These are phyloP conservation scores for Kryptolebias ocellatus DNA, from an alignment of 2,797 vertebrate genomes.

Conservation along the genomic window DNA sequence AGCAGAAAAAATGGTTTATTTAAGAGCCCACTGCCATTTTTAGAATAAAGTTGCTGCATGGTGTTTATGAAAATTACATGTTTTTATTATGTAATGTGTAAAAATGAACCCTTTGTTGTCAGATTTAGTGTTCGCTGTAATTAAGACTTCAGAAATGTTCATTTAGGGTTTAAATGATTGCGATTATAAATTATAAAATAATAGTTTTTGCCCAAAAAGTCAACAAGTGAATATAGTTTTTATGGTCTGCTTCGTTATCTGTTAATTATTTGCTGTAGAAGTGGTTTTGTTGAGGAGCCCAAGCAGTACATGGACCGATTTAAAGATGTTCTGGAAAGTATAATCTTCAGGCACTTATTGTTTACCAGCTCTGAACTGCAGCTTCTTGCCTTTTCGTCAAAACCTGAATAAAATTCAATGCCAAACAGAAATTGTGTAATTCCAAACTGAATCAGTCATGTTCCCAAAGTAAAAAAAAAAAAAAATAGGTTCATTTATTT, in stretches of 20 bases:
- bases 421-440: slow-evolving; percentile 21
- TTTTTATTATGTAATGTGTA: not conserved
- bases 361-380: not conserved
- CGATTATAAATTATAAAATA: too few relatives aligned
- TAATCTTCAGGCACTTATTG: not conserved
- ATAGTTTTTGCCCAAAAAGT: too few relatives aligned
- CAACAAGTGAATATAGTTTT: too few relatives aligned
- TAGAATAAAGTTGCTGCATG: not conserved
- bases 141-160: not conserved
- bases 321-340: not conserved
- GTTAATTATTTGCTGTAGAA: not conserved
- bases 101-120: too few relatives aligned
- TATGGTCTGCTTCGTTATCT: not conserved
- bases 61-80: not conserved
- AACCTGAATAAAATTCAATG: slow-evolving; percentile 9
- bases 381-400: slow-evolving; percentile 5
- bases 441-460: slow-evolving; percentile 48
- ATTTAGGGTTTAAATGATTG: too few relatives aligned
- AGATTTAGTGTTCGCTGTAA: not conserved
- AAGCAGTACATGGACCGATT: too few relatives aligned
- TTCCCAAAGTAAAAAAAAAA: slow-evolving; percentile 34
- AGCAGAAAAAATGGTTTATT: not conserved
- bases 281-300: not conserved
- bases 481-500: slow-evolving; percentile 63
- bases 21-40: not conserved